Base-by-base conservation (phyloP, 2,113 vertebrate species). In the Atlantisia rogersi region DNA sequence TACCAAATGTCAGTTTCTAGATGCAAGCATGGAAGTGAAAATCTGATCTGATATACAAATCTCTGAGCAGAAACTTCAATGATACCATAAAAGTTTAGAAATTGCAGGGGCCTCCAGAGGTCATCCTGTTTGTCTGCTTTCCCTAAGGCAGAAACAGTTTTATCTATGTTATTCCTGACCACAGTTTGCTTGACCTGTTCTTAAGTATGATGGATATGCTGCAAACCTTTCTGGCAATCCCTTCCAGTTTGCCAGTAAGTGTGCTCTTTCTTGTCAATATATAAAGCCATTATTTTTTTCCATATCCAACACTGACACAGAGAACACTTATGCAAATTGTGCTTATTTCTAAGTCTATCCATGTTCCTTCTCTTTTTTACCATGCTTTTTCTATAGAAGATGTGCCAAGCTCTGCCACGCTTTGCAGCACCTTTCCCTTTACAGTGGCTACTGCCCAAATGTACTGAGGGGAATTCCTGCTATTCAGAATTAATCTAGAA, bases 141-240 rank as follows among this genome's bases (percentile, higher is more conserved):
- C 82, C 88, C 78, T 86, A 74, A 62, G 95, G 92, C 75, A 96
- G 63, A 82, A 82, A 62, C 4, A 39, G 21, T 77, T 92, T 94
- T 88, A 88, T 92, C 90, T 90, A 1, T 50, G 64, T 58, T 90
- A 46, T 37, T 81, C 59, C 37, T 67, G n/a, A 59, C 44, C 59
- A 79, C 14, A 25, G 85, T 96, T 96, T 93, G 84, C 68, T 83
- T 88, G 68, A 90, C 92, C 82, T 83, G 71, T 90, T 94, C 75
- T 88, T 80, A 86, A 90, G 71, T 37, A 90, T 86, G 82, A 93
- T 90, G 88, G 63, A 88, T 85, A 65, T 69, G 71, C 63, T 3
- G 1, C 71, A 86, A 83, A 25, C 55, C 37, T 62, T 85, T 86
- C 85, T 88, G 44, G 18, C 14, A 82, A 63, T 37, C 37, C 82